These are phyloP conservation scores for Chrysemys picta DNA, from an alignment of 2,113 vertebrate species.

Conservation along the genomic window DNA sequence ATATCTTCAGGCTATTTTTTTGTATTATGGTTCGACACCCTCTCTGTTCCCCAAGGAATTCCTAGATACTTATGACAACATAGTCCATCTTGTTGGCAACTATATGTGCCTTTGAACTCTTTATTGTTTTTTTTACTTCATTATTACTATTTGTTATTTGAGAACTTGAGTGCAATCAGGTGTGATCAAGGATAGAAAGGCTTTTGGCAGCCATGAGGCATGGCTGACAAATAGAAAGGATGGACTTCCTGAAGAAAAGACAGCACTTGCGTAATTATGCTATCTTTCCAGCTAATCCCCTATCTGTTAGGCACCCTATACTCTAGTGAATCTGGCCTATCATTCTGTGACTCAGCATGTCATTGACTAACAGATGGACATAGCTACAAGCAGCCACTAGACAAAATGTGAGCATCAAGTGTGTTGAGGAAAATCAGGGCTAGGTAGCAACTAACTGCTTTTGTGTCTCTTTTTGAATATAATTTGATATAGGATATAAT, in stretches of 20 bases:
- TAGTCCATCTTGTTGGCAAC: neutral
- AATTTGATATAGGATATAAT: neutral
- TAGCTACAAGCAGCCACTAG: neutral
- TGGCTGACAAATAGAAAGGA: neutral
- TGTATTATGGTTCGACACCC: no score
- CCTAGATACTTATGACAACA: no score
- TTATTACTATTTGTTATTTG: neutral
- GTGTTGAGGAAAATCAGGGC: conserved; percentile 24
- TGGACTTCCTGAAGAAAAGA: neutral
- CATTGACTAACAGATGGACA: conserved; percentile 26
- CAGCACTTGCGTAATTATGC: neutral
- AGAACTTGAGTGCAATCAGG: neutral
- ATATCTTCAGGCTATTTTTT: no score
- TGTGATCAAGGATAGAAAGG: neutral
- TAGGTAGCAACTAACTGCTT: conserved; percentile 30
- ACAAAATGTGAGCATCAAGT: neutral
- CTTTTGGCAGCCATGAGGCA: neutral
- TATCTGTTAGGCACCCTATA: rapidly evolving
- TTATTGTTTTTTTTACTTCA: neutral
- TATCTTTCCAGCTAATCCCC: neutral
- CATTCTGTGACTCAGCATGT: neutral
- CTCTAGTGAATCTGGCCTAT: rapidly evolving
- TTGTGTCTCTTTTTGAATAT: conserved; percentile 29
- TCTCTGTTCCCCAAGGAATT: no score
- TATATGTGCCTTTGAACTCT: neutral